Percentiles rank a stretch among this genome's conserved stretches.
Conservation (phyloP, 2,113 vertebrate genomes). For the Megaptera novaeangliae region DNA sequence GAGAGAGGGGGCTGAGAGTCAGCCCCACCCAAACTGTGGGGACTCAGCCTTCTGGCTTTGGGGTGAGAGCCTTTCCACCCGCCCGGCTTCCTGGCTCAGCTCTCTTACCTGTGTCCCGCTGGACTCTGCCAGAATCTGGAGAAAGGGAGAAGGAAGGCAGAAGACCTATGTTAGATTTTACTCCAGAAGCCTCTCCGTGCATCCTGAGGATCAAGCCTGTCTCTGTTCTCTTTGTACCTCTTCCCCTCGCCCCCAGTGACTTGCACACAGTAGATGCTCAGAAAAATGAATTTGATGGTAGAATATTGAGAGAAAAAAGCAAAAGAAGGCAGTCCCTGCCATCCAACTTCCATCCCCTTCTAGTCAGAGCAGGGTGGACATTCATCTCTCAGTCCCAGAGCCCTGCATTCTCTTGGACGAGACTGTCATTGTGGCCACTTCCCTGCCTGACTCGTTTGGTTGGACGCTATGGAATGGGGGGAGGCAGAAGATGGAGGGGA, state of each 20-base stretch:
- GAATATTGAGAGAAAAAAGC: neutral
- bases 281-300: neutral
- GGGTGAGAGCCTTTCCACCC: neutral
- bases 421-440: neutral
- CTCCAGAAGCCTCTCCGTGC: neutral
- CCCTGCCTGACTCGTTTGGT: neutral
- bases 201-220: neutral
- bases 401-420: neutral
- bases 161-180: neutral
- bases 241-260: neutral
- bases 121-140: neutral
- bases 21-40: neutral
- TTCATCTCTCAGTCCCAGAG: neutral
- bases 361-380: neutral
- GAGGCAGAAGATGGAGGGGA: neutral
- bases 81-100: no score
- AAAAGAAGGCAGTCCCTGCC: neutral
- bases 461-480: neutral
- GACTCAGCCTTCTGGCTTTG: neutral
- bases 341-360: no score
- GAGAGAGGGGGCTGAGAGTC: rapidly evolving
- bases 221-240: neutral
- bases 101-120: neutral
- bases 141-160: neutral
- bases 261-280: neutral